Percentiles rank a stretch among this genome's conserved stretches.
These are phyloP conservation scores for Actinernus sp. DNA, from an alignment of 92 coral and sea anemone genomes.

Conservation along the genomic window DNA sequence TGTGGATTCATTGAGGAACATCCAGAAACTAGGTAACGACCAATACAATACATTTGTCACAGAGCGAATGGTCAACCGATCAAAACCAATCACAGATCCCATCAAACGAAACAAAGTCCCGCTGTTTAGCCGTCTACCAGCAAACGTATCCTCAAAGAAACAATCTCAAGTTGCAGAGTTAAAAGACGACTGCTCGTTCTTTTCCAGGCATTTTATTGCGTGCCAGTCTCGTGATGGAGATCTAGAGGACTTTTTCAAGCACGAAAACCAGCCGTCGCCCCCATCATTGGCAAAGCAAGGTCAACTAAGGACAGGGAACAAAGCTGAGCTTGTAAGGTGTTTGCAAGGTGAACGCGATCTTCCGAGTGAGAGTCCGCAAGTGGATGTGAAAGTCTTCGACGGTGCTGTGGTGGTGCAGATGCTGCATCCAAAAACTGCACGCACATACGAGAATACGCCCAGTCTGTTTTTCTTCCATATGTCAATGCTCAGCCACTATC, in stretches of 20 bases:
- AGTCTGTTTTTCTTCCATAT: conserved; percentile 35
- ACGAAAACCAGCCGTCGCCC: conserved; percentile 45
- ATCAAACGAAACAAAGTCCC: no score
- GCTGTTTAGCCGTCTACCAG: no score
- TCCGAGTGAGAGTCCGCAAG: conserved; percentile 32
- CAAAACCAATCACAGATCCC: no score
- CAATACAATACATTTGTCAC: conserved; percentile 54
- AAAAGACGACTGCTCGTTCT: no score
- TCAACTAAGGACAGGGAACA: conserved; percentile 30
- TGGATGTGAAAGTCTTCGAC: conserved; percentile 31
- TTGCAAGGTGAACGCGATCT: no score
- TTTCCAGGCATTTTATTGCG: conserved; percentile 38
- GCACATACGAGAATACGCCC: conserved; percentile 32
- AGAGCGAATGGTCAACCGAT: conserved; percentile 24
- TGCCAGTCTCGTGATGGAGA: conserved; percentile 59
- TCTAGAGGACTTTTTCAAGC: conserved; percentile 45
- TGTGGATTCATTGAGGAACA: conserved; percentile 42
- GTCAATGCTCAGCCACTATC: conserved; percentile 18
- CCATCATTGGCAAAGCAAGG: conserved; percentile 32
- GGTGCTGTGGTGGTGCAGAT: no score
- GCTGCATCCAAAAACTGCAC: conserved; percentile 34
- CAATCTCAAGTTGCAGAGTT: conserved; percentile 35
- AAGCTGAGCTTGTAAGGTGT: conserved; percentile 24
- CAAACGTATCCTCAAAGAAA: conserved; percentile 26
- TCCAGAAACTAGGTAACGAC: conserved; percentile 29